These are phyloP conservation scores for Zapornia atra DNA, from an alignment of 2,113 vertebrate genomes.

Conservation along the genomic window DNA sequence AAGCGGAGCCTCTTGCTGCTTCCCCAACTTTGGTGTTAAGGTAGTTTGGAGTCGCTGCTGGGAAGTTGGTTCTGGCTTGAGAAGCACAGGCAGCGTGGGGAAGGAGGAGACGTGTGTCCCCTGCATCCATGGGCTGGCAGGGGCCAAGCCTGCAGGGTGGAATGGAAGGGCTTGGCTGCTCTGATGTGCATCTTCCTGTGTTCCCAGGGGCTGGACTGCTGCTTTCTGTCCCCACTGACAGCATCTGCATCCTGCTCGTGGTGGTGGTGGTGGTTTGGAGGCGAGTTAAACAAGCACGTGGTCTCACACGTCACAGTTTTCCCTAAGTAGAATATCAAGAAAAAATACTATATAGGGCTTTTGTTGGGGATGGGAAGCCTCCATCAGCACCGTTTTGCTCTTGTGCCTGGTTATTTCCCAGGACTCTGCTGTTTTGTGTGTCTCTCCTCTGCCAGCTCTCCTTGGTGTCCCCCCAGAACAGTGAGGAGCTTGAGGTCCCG, in stretches of 20 bases:
- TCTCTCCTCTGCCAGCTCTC: neutral
- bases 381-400: neutral
- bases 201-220: neutral
- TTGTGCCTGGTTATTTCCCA: neutral
- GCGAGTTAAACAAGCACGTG: neutral
- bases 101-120: rapidly evolving
- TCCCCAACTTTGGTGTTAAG: neutral
- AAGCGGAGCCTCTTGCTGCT: neutral
- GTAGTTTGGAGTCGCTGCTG: neutral
- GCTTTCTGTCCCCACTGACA: neutral
- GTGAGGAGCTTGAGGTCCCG: neutral
- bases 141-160: neutral
- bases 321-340: neutral
- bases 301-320: rapidly evolving
- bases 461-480: neutral
- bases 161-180: neutral
- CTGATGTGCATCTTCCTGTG: neutral
- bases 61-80: neutral
- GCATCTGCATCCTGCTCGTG: rapidly evolving
- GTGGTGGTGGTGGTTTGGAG: neutral
- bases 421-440: neutral
- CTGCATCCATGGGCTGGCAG: neutral
- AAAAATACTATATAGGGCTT: neutral
- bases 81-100: neutral
- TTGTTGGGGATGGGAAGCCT: neutral